A percentile compares a stretch with the other conserved stretches of the same genome.
phyloP scores from a whole-genome alignment of 2,113 vertebrate species.

The Saiga tatarica region DNA sequence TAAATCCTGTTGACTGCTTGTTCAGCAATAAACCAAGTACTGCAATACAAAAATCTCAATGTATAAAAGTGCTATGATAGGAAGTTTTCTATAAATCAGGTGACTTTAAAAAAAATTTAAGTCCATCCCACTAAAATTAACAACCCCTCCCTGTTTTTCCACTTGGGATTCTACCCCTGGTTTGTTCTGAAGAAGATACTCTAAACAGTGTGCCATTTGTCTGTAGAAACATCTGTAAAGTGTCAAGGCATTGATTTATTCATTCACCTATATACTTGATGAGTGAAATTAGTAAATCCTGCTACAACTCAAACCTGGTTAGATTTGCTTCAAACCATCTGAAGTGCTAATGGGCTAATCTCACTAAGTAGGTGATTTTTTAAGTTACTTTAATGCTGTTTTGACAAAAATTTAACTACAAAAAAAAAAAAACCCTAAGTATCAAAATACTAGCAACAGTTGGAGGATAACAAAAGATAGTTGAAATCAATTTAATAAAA shows the following conservation, averaged over 20 bases:
- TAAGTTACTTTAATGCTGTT: neutral
- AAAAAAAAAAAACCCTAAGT: neutral
- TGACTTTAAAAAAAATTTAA: neutral
- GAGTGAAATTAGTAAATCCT: conserved; percentile 5
- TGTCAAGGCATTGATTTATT: neutral
- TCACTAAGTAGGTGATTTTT: neutral
- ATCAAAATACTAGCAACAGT: neutral
- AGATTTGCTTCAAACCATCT: neutral
- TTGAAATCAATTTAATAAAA: neutral
- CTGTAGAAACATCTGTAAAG: neutral
- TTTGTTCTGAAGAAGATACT: conserved; percentile 6
- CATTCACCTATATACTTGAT: neutral
- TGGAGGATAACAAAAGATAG: neutral
- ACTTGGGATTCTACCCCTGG: neutral
- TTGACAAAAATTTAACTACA: neutral
- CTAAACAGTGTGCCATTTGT: neutral
- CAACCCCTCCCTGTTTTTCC: neutral
- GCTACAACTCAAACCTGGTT: neutral
- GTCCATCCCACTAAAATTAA: neutral
- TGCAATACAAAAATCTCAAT: neutral
- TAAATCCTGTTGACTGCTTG: neutral
- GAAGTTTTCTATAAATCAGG: neutral
- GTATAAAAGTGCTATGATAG: neutral
- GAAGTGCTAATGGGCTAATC: neutral
- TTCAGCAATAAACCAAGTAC: neutral